Base-by-base conservation (phyloP, 2,113 vertebrate species). In the Pterocles gutturalis region DNA sequence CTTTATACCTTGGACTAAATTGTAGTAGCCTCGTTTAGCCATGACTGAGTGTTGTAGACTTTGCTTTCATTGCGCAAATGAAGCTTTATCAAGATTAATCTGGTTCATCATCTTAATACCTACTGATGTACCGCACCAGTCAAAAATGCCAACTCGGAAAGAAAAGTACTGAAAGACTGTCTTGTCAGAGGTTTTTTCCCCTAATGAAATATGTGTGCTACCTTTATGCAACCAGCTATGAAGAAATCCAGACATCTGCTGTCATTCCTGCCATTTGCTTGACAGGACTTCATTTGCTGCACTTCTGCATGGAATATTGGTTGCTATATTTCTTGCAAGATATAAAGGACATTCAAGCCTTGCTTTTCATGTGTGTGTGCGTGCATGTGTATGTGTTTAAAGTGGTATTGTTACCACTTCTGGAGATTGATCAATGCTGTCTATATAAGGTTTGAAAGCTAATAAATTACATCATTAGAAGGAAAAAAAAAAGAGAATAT, bases 231-330 rank as follows among this genome's bases (percentile, higher is more conserved):
- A 91, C 96, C 95, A 97, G 83, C 94, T 96, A 95, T 97, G 97
- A 96, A 96, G 81, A 92, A 95, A 93, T 96, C 95, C 96, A 96
- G 95, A 97, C 94, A 96, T 90, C 89, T 95, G 90, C 95, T 96
- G 96, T 95, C 94, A 95, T 95, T 84, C 83, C 89, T 97, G 96
- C 95, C 94, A 96, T 95, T 95, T 95, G 90, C 90, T 96, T 97
- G 96, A 97, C 96, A 96, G 95, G 94, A n/a, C 94, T 97, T 92
- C 94, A 97, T 96, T 96, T 96, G 96, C 95, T 96, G 90, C 89
- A 94, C 36, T 83, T 96, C 89, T 97, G 94, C 96, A 87, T 96
- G 91, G 89, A 97, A 95, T 96, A 97, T 95, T 93, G 83, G 89
- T 91, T 96, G 90, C 94, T 92, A 89, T 96, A 96, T 97, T 97